Conservation (phyloP, 2,888 invertebrate genomes). For the Ophioninae sp. region DNA sequence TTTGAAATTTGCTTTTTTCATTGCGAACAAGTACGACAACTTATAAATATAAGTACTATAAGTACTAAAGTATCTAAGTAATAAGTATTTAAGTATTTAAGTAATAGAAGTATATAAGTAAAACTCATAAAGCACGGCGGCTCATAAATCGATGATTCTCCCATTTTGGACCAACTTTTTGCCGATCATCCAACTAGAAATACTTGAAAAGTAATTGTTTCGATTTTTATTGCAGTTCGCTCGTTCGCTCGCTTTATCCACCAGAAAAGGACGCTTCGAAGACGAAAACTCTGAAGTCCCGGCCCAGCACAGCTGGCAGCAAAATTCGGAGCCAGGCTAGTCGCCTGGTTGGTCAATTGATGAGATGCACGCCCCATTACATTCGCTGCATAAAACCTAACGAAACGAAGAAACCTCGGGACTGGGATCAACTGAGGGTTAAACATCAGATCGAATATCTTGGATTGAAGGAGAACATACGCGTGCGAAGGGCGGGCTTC, state of each 20-base stretch:
- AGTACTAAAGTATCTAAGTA: too few species aligned
- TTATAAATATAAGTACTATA: too few species aligned
- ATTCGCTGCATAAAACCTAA: constrained; percentile 88
- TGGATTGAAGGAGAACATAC: constrained; percentile 86
- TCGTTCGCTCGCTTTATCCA: constrained; percentile 84
- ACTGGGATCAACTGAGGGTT: constrained; percentile 86
- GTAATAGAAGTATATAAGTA: too few species aligned
- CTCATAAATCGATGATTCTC: too few species aligned
- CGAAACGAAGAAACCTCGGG: constrained; percentile 85
- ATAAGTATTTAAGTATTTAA: too few species aligned
- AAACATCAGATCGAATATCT: constrained; percentile 86
- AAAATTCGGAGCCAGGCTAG: constrained; percentile 87
- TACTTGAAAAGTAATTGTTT: too few species aligned
- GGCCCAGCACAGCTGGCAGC: constrained; percentile 86
- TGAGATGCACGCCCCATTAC: constrained; percentile 87
- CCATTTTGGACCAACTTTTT: too few species aligned
- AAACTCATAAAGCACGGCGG: too few species aligned
- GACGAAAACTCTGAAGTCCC: constrained; percentile 81
- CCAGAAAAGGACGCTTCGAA: constrained; percentile 80
- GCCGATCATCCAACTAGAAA: too few species aligned
- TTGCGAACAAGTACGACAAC: too few species aligned
- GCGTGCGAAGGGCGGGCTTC: constrained; percentile 86
- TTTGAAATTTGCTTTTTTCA: too few species aligned
- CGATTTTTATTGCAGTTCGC: constrained; percentile 79
- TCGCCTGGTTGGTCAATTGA: constrained; percentile 85